These are phyloP conservation scores for Lycocerus yunnanus DNA, from an alignment of 2,888 invertebrate species.

Conservation along the genomic window DNA sequence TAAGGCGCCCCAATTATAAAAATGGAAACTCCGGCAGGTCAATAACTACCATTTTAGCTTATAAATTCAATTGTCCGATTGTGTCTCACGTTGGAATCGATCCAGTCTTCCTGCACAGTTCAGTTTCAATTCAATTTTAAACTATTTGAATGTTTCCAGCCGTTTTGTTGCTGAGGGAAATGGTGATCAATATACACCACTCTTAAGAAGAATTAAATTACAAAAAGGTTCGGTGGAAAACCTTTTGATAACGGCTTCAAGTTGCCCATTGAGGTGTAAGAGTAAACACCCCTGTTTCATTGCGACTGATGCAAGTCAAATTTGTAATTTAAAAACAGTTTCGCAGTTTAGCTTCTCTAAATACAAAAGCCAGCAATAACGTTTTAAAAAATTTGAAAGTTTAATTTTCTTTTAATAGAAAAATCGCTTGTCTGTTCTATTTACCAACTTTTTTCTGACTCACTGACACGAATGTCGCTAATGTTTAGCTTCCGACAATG, in stretches of 20 bases:
- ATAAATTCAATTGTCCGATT: not conserved
- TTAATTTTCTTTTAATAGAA: not conserved
- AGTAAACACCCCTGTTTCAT: not conserved
- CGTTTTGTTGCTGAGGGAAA: not conserved
- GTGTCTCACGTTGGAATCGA: not conserved
- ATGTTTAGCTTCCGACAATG: constrained; percentile 11
- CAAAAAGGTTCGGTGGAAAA: not conserved
- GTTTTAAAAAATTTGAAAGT: not conserved
- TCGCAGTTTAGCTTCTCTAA: not conserved
- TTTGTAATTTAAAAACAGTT: not conserved
- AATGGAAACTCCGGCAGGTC: no score
- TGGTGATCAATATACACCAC: not conserved
- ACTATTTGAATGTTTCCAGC: not conserved
- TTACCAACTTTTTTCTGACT: constrained; percentile 6
- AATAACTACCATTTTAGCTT: no score
- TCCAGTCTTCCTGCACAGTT: not conserved
- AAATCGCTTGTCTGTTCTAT: not conserved
- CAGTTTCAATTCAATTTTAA: not conserved
- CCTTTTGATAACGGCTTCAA: not conserved
- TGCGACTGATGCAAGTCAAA: not conserved
- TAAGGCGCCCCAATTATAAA: no score
- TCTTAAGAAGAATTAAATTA: not conserved
- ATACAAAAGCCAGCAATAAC: not conserved
- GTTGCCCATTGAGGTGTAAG: not conserved
- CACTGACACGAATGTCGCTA: constrained; percentile 7